Evolutionary conservation across 2,797 vertebrate species (phyloP), one percentile per base, ranked within the genome.

Genomic region (Schizothorax lantsangensis): DNA sequence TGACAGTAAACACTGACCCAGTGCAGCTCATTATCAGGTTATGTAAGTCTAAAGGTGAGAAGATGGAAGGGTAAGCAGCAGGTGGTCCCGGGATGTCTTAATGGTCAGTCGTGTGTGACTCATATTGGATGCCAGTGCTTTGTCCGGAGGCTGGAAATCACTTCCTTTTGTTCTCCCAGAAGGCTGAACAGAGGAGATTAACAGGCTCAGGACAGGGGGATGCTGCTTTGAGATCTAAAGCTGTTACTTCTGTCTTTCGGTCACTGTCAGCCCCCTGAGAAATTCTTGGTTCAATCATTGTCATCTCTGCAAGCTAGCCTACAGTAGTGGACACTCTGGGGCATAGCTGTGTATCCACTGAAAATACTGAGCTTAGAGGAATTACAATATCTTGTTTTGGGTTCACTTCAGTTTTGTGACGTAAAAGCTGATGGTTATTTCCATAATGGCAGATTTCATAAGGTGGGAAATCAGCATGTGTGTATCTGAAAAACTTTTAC

Each of bases 141-240:
- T 40, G 80, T 64, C 49, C 2, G 5, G 43, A 36, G 47, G 36
- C 77, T 81, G 52, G 21, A 88, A 83, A 69, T 88, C 69, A 49
- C 49, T 74, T 82, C 66, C 38, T 78, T 83, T 84, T 54, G 78
- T 73, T 38, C 49, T 85, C 66, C 68, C 59, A 66, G 79, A 79
- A 79, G 74, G 74, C 75, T 9, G 23, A 64, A 79, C 74, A 78
- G 81, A 88, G 38, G 23, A 57, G 88, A 88, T 88, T 88, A 86
- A 40, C 57, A 30, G 57, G 14, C 26, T 10, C 36, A n/a, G 68
- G 36, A 59, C 71, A 78, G 68, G 74, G 54, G 49, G 26, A 47
- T 52, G 26, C 49, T 73, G 33, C 81, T 83, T 79, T 86, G 47
- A 75, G 68, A 43, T 62, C 45, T 86, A 52, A 64, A 86, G 57